phyloP scores from a whole-genome alignment of 2,888 invertebrate genomes.

The Nemurella pictetii region DNA sequence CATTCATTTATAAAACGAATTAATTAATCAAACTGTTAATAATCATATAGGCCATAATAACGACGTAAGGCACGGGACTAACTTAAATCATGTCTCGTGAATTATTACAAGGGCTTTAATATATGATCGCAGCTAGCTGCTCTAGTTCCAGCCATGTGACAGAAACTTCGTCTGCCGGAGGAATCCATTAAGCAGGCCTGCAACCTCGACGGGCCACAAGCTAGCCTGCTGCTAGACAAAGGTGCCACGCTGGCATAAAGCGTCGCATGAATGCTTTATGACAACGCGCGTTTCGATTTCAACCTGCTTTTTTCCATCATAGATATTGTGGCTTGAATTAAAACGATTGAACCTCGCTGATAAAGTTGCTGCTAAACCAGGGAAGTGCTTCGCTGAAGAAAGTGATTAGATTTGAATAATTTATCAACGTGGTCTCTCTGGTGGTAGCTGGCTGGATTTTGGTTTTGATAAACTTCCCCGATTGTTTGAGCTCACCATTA shows the following conservation, averaged over 20 bases:
- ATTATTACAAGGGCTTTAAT: neutral
- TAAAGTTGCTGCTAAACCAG: neutral
- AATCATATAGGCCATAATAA: neutral
- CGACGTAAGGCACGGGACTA: neutral
- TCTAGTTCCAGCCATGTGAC: neutral
- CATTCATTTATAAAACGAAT: neutral
- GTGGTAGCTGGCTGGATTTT: neutral
- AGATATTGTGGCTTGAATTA: neutral
- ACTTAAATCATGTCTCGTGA: neutral
- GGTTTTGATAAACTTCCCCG: neutral
- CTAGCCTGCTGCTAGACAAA: neutral
- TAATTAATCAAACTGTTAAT: neutral
- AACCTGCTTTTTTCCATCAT: neutral
- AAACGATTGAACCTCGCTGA: neutral
- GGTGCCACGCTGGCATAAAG: neutral
- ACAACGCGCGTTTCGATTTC: neutral
- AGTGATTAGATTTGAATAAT: neutral
- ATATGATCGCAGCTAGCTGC: neutral
- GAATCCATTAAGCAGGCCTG: neutral
- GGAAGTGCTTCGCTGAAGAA: neutral
- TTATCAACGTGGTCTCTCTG: neutral
- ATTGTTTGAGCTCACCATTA: neutral
- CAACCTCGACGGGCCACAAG: neutral
- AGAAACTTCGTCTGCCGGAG: neutral
- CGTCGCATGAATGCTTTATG: neutral